Conservation (phyloP, 2,888 invertebrate species). For the Pristionchus mayeri region DNA sequence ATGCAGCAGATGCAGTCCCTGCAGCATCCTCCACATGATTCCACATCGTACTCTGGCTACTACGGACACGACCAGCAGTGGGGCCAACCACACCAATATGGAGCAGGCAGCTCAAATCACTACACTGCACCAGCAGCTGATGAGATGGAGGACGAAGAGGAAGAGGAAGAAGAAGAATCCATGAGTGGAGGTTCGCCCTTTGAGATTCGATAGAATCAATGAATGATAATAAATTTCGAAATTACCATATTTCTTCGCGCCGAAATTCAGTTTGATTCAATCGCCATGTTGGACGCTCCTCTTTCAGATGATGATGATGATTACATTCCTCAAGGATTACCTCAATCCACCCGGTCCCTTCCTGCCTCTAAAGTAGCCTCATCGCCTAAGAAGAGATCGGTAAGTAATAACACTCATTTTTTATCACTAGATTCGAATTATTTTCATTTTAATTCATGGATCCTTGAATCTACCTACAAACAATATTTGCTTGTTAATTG, state of each 20-base stretch:
- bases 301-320: not conserved
- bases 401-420: not conserved
- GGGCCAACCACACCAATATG: not conserved
- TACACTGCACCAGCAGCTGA: not conserved
- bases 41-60: not conserved
- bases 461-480: too few relatives aligned
- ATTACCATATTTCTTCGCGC: not conserved
- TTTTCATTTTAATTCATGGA: too few relatives aligned
- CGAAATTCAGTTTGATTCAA: not conserved
- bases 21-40: not conserved
- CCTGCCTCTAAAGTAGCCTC: not conserved
- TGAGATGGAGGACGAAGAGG: not conserved
- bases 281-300: not conserved
- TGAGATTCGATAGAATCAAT: not conserved
- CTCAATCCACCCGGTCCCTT: not conserved
- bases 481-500: too few relatives aligned
- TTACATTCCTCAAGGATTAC: not conserved
- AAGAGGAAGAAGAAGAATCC: not conserved
- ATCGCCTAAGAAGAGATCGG: not conserved
- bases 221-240: constrained; percentile 14
- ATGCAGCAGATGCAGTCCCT: not conserved
- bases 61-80: not conserved
- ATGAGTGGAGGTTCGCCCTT: not conserved
- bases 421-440: not conserved
- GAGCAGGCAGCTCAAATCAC: not conserved